These are phyloP conservation scores for Enteromius unitaeniatus DNA, from an alignment of 2,797 vertebrate genomes.

Conservation along the genomic window DNA sequence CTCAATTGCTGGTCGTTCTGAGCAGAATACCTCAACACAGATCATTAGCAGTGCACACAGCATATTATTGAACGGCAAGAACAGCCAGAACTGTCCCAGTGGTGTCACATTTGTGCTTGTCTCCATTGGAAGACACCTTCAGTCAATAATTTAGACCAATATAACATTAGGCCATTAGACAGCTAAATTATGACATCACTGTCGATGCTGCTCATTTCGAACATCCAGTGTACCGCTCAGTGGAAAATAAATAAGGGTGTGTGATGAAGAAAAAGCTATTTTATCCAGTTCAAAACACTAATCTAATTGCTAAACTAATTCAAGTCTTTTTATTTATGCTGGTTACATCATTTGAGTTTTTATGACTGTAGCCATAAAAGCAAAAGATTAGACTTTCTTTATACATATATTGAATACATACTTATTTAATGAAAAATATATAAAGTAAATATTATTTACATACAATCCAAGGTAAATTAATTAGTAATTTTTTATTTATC, in stretches of 20 bases:
- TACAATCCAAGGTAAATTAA: not conserved
- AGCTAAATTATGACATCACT: not conserved
- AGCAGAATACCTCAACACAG: slow-evolving; percentile 33
- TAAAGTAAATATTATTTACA: not conserved
- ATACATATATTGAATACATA: not conserved
- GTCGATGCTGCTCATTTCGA: not conserved
- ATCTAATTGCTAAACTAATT: not conserved
- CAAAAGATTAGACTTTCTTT: not conserved
- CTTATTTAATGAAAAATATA: not conserved
- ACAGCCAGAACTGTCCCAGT: not conserved
- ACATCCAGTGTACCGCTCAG: not conserved
- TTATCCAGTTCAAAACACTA: not conserved
- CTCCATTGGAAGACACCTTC: not conserved
- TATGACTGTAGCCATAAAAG: not conserved
- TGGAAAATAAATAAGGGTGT: not conserved
- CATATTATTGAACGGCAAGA: slow-evolving; percentile 13
- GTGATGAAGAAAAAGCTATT: not conserved
- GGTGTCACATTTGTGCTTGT: not conserved
- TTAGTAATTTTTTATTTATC: not conserved
- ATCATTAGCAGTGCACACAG: slow-evolving; percentile 24
- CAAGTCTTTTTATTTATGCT: not conserved
- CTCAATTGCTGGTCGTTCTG: slow-evolving; percentile 28
- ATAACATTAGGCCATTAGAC: not conserved
- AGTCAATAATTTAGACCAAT: not conserved
- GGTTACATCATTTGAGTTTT: not conserved